Percentiles rank a stretch among this genome's conserved stretches.
Conservation (phyloP, 2,888 invertebrate genomes). For the Bembecia ichneumoniformis region DNA sequence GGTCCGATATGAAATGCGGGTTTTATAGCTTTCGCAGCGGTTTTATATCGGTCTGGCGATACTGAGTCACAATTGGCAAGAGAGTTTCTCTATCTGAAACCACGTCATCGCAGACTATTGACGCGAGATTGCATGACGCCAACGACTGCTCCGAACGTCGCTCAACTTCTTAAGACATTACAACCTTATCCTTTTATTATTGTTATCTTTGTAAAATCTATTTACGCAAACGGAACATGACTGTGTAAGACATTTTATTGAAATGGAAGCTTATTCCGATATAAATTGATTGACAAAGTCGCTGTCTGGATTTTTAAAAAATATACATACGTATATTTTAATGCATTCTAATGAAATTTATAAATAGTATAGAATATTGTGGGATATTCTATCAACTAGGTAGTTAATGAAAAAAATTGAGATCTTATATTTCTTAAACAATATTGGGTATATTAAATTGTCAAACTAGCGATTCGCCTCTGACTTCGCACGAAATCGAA, state of each 20-base stretch:
- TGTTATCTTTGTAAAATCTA: not conserved
- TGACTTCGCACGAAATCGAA: no score
- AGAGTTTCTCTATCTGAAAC: constrained; percentile 32
- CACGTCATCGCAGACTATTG: constrained; percentile 45
- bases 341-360: no score
- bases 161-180: not conserved
- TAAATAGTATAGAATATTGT: no score
- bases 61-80: constrained; percentile 60
- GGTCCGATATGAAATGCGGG: constrained; percentile 40
- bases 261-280: no score
- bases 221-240: not conserved
- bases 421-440: no score
- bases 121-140: constrained; percentile 48
- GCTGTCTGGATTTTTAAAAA: no score
- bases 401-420: no score
- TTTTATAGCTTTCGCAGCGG: constrained; percentile 25
- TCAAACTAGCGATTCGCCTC: no score
- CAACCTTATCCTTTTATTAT: not conserved
- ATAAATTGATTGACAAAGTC: no score
- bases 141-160: constrained; percentile 17
- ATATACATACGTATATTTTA: no score
- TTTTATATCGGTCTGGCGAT: constrained; percentile 41
- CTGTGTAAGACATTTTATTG: not conserved
- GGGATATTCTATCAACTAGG: no score
- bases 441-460: no score